Conservation (phyloP, 2,797 vertebrate genomes). For the Coluber constrictor region DNA sequence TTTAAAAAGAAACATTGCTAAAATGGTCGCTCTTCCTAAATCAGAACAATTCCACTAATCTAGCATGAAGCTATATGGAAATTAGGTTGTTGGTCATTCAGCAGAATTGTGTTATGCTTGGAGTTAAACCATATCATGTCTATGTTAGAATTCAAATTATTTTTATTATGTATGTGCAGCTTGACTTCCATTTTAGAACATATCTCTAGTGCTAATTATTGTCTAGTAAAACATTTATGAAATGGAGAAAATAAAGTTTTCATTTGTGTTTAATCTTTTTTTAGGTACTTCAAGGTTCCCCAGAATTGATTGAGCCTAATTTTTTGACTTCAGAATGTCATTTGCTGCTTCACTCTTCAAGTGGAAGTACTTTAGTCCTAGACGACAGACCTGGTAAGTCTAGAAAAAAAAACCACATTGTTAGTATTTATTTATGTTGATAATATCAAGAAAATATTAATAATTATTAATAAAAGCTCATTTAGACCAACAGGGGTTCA, state of each 20-base stretch:
- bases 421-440: neutral
- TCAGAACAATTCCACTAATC: neutral
- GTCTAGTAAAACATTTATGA: neutral
- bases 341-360: conserved; percentile 64
- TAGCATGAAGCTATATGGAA: neutral
- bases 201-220: neutral
- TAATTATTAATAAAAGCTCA: conserved; percentile 20
- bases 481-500: neutral
- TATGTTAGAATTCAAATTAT: neutral
- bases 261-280: conserved; percentile 35
- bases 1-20: neutral
- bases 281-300: conserved; percentile 83
- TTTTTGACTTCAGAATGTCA: conserved; percentile 74
- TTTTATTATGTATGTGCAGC: neutral
- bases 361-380: conserved; percentile 56
- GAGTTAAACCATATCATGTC: neutral
- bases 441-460: conserved; percentile 1
- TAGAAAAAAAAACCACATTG: neutral
- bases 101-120: neutral
- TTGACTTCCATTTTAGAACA: neutral
- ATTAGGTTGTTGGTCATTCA: neutral
- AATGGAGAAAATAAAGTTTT: neutral
- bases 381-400: conserved; percentile 74
- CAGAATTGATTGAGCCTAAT: conserved; percentile 77
- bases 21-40: neutral